phyloP scores from a whole-genome alignment of 2,113 vertebrate genomes.

The Mastomys natalensis region DNA sequence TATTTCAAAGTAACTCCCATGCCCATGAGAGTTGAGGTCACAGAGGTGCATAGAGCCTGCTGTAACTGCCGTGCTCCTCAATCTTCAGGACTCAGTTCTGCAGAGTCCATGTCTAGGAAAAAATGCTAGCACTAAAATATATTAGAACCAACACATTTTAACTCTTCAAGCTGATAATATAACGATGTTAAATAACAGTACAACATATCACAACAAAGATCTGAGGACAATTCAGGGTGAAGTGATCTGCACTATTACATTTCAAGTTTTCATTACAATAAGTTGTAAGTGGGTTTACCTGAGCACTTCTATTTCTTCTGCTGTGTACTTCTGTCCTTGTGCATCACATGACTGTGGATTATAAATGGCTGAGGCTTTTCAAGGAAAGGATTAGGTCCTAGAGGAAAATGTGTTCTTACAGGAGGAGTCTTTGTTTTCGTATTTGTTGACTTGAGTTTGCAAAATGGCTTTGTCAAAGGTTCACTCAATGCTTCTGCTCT shows the following conservation, averaged over 20 bases:
- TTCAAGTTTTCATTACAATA: not conserved
- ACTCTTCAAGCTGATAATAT: not conserved
- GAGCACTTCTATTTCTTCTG: conserved; percentile 98
- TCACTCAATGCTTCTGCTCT: conserved; percentile 97
- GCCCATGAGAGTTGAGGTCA: not conserved
- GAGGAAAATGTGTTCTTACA: conserved; percentile 91
- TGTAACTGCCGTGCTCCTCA: not conserved
- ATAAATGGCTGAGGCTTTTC: conserved; percentile 92
- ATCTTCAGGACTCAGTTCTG: not conserved
- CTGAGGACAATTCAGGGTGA: not conserved
- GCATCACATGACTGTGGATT: conserved; percentile 92
- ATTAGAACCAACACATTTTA: conserved; percentile 9
- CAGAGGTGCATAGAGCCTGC: not conserved
- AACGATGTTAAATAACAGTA: not conserved
- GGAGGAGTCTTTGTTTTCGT: conserved; percentile 87
- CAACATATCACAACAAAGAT: not conserved
- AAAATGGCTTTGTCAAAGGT: conserved; percentile 89
- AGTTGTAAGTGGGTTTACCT: conserved; percentile 86
- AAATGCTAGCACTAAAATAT: conserved; percentile 28
- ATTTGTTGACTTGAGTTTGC: conserved; percentile 87
- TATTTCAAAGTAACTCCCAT: not conserved
- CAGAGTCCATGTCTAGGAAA: not conserved
- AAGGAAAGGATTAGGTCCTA: conserved; percentile 94
- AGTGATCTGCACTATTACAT: not conserved
- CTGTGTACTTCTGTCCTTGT: conserved; percentile 94